These are phyloP conservation scores for Drosophila pandora DNA, from an alignment of 1,140 invertebrate species.

Conservation along the genomic window DNA sequence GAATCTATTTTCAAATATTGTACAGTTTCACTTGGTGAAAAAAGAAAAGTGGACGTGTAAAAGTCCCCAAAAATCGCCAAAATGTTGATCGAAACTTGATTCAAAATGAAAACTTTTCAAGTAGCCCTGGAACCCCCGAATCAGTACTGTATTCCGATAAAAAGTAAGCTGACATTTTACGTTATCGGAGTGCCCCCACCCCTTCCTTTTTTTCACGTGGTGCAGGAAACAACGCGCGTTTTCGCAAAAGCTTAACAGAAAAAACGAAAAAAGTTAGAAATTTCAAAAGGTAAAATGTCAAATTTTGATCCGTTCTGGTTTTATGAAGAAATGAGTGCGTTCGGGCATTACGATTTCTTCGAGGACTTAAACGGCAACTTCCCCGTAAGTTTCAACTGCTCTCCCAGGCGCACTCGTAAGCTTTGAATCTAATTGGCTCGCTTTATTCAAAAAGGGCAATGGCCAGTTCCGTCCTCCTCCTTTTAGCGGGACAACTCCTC, in stretches of 20 bases:
- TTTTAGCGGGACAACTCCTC: neutral
- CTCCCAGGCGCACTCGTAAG: no score
- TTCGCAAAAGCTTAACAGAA: neutral
- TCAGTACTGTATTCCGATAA: neutral
- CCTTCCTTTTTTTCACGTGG: neutral
- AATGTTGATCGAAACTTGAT: no score
- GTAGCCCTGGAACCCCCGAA: neutral
- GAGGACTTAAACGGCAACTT: neutral
- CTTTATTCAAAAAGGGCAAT: neutral
- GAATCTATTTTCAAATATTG: no score
- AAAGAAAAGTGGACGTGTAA: no score
- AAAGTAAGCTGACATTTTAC: neutral
- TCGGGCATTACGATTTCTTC: neutral
- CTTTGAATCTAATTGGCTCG: no score
- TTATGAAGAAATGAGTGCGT: neutral
- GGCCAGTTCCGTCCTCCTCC: neutral
- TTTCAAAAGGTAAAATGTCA: neutral
- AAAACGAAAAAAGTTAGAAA: no score
- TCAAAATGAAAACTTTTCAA: neutral
- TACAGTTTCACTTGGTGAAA: no score
- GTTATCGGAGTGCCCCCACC: neutral
- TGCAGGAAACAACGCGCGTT: neutral
- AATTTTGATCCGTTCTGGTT: neutral
- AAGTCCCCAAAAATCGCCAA: no score
- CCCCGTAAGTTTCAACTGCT: neutral